phyloP scores from a whole-genome alignment of 2,113 vertebrate species.

The Apodemus speciosus region DNA sequence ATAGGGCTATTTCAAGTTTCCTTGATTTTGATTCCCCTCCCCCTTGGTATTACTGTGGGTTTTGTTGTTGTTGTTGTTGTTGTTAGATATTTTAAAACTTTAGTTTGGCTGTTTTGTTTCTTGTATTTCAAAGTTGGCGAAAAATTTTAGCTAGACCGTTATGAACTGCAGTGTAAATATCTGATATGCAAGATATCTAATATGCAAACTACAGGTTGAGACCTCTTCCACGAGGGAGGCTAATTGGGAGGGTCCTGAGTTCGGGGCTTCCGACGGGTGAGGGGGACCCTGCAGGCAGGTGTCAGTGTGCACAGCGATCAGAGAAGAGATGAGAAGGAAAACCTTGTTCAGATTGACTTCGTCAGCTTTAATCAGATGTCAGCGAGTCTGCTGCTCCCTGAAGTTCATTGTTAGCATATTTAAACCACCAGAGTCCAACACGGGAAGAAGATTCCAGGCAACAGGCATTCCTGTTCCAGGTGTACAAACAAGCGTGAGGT shows the following conservation, averaged over 20 bases:
- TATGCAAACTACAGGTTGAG: not conserved
- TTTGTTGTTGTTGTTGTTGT: not conserved
- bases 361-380: not conserved
- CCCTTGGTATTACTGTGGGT: not conserved
- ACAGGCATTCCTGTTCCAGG: not conserved
- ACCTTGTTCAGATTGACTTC: not conserved
- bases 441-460: not conserved
- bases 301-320: not conserved
- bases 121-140: not conserved
- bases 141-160: slow-evolving; percentile 22
- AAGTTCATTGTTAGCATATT: not conserved
- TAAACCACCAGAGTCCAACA: not conserved
- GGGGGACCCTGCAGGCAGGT: not conserved
- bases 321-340: not conserved
- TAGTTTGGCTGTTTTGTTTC: slow-evolving; percentile 39
- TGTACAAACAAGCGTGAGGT: not conserved
- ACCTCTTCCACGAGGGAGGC: not conserved
- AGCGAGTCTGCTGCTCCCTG: not conserved
- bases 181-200: not conserved
- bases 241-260: not conserved
- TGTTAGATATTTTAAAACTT: slow-evolving; percentile 47
- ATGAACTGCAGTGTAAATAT: not conserved
- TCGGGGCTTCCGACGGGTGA: not conserved
- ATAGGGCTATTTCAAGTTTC: slow-evolving; percentile 1
- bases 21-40: not conserved